Base-by-base conservation (phyloP, 2,888 invertebrate species). In the Alcis repandata region DNA sequence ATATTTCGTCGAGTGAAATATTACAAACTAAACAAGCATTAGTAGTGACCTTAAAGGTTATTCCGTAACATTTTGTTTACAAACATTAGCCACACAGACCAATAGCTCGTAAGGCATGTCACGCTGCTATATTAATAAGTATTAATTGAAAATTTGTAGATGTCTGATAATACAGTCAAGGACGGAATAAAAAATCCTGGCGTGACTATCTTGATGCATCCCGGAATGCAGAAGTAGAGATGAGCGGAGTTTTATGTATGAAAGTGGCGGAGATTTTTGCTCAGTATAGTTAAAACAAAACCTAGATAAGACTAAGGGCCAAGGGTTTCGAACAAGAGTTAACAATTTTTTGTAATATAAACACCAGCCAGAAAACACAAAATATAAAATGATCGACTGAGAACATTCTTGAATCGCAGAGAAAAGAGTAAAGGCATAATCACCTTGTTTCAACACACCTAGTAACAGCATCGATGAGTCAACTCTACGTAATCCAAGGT, bases 401-500 rank as follows among this genome's bases (percentile, higher is more conserved):
- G 1, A 36, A 36, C 36, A 36, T 13, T 48, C 48, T 19, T 13
- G 19, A 19, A 10, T 15, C 52, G 13, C 20, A 22, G 58, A 41
- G 43, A 17, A 46, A 15, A 45, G 32, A 52, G 41, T 45, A 33
- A 40, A 53, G 27, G 4, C 43, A 46, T 63, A 41, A 63, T 60
- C 60, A 52, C 51, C 13, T 65, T 40, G 45, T 51, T 10, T 38
- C 40, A 54, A 40, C 15, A 41, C 58, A 59, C 58, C 22, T 67
- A 48, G 52, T n/a, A 65, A 63, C 67, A 63, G 59, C 8, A 40
- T 4, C 48, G 38, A 62, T 60, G 64, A 69, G 51, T 71, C 59
- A 59, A 65, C 64, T 40, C 67, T 38, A 74, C 73, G 75, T 82
- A 79, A 82, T 79, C 72, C 73, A 78, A 85, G 85, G 83, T 87